These are phyloP conservation scores for Rhogogaster chlorosoma DNA, from an alignment of 2,888 invertebrate species.

Conservation along the genomic window DNA sequence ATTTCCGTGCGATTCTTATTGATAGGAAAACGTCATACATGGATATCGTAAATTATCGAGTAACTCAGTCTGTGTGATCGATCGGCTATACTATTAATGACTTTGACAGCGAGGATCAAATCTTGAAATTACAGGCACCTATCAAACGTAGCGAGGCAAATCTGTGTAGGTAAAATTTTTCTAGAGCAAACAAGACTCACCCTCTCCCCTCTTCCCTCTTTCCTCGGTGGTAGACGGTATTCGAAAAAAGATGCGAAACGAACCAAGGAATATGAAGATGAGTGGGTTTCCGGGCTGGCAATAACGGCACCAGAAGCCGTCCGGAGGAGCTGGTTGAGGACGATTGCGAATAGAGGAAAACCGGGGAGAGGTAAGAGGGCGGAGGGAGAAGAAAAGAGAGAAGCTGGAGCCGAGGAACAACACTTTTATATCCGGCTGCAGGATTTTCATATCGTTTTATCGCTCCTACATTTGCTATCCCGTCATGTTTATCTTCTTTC, in stretches of 20 bases:
- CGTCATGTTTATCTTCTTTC: slow-evolving; percentile 65
- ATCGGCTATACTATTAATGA: background rate
- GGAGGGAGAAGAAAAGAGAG: slow-evolving; percentile 43
- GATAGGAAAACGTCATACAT: background rate
- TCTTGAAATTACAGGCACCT: background rate
- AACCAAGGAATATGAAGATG: slow-evolving; percentile 51
- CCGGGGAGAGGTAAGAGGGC: background rate
- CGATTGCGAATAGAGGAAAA: slow-evolving; percentile 44
- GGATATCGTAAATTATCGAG: background rate
- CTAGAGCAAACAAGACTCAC: slow-evolving; percentile 6
- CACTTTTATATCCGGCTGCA: slow-evolving; percentile 65
- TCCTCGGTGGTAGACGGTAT: slow-evolving; percentile 14
- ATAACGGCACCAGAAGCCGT: slow-evolving; percentile 37
- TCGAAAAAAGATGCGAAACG: slow-evolving; percentile 49
- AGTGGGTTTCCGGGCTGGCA: slow-evolving; percentile 45
- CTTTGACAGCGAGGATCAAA: background rate
- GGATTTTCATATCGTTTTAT: slow-evolving; percentile 68
- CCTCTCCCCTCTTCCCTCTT: background rate
- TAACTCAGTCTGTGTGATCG: background rate
- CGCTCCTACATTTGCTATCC: slow-evolving; percentile 67
- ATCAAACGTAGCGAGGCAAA: background rate
- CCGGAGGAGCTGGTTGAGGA: slow-evolving; percentile 19
- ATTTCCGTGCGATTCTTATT: background rate
- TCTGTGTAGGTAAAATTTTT: background rate
- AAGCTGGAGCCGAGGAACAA: slow-evolving; percentile 61